Evolutionary conservation across 2,797 vertebrate genomes (phyloP), one percentile per base, ranked within the genome.

Genomic region (Lacerta agilis): DNA sequence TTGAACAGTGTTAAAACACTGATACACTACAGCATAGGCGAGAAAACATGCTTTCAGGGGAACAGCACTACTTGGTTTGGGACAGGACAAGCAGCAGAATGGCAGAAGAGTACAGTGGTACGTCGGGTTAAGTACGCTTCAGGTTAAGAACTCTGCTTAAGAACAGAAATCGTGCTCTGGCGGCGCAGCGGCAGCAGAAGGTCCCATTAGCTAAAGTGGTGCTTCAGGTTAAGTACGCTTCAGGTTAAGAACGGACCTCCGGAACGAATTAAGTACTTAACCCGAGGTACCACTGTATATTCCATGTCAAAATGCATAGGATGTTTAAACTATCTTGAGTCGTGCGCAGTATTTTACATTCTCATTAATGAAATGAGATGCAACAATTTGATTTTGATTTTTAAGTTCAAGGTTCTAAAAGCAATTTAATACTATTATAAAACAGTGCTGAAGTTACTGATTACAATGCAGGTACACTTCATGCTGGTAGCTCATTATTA

Each of bases 381-480:
- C 38, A 82, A 83, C 64, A 88, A 87, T 25, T 85, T 90, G 1
- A 55, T 55, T 90, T 66, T 2, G 29, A 69, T 9, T 45, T 71
- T 61, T 23, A 49, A 20, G 27, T 27, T 88, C 83, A 90, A 89
- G 91, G 88, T 94, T 87, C 92, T 90, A 85, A 91, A 82, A 73
- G 90, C 80, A 83, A 82, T 89, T 89, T 76, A 80, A 55, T 69
- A 64, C 84, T 88, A 67, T 88, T 93, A 92, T 88, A 83, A 45
- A 20, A 86, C 72, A 84, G 87, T 86, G 82, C 93, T 90, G 33
- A 89, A 85, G 81, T 79, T 92, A 81, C 87, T 83, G 84, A 91
- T 93, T 92, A 94, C 90, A 91, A 89, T 86, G 83, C 87, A 88
- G 94, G 94, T 89, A 91, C 49, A 55, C 87, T 89, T 93, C 89